A percentile compares a stretch with the other conserved stretches of the same genome.
Conservation (phyloP, 2,888 invertebrate genomes). For the Tachina grossa region DNA sequence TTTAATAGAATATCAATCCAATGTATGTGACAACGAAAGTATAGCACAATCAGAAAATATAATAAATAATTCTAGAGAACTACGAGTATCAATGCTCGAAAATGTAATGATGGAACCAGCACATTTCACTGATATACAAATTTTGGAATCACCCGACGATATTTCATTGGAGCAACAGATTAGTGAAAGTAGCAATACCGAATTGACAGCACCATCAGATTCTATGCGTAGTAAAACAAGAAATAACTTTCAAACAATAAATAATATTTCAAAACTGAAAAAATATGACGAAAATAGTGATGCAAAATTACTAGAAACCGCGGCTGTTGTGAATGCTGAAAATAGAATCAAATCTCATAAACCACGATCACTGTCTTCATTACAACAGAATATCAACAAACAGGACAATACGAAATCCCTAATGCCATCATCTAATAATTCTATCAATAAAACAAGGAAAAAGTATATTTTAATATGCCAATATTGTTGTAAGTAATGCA, state of each 20-base stretch:
- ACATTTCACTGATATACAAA: constrained; percentile 1
- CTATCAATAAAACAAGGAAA: not conserved
- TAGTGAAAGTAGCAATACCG: not conserved
- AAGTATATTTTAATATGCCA: constrained; percentile 28
- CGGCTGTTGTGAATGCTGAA: not conserved
- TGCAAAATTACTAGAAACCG: not conserved
- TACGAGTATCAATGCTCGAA: not conserved
- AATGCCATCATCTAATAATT: not conserved
- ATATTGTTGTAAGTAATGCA: constrained; percentile 45
- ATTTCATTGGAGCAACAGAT: not conserved
- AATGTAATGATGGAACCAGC: not conserved
- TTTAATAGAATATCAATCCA: not conserved
- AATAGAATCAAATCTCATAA: not conserved
- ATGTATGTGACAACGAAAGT: not conserved
- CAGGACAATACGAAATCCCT: not conserved
- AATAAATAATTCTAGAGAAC: not conserved
- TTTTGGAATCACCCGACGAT: not conserved
- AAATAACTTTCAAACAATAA: not conserved
- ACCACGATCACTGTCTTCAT: not conserved
- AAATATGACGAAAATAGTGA: not conserved
- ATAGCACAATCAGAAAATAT: not conserved
- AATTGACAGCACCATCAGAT: not conserved
- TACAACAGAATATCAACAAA: not conserved
- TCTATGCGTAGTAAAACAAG: not conserved
- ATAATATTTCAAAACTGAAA: not conserved